Evolutionary conservation across 2,797 vertebrate species (phyloP).

Genomic region (Linurgus olivaceus): DNA sequence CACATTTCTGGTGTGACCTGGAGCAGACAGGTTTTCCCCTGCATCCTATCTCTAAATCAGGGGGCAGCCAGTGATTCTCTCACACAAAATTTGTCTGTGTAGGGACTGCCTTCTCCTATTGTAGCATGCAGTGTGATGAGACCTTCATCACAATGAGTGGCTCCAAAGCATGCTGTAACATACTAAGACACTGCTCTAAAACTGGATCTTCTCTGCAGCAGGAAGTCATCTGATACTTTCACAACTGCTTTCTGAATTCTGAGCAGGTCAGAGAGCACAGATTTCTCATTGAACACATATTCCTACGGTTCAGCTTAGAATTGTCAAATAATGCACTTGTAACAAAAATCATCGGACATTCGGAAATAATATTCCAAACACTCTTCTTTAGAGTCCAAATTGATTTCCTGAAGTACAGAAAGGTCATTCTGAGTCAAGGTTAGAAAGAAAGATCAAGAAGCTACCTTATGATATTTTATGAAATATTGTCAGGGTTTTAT

Average conservation of each 20-base stretch:
- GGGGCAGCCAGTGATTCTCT: accelerated
- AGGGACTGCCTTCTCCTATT: not conserved
- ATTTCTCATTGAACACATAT: not conserved
- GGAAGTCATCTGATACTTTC: not conserved
- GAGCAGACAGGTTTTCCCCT: not conserved
- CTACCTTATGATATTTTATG: not conserved
- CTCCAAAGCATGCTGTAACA: not conserved
- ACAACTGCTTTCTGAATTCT: not conserved
- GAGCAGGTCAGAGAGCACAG: not conserved
- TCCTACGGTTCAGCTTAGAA: not conserved
- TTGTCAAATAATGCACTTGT: not conserved
- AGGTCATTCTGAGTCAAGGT: not conserved
- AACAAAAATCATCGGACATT: not conserved
- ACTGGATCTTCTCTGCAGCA: not conserved
- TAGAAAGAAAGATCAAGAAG: not conserved
- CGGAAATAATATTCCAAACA: not conserved
- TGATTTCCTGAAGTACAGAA: not conserved
- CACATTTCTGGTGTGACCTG: not conserved
- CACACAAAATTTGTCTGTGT: not conserved
- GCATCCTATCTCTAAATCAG: accelerated
- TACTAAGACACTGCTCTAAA: not conserved
- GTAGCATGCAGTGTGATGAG: not conserved
- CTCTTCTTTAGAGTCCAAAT: not conserved
- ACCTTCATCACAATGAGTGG: not conserved
- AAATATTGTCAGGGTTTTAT: not conserved